Conservation (phyloP, 1,140 invertebrate genomes). For the Adelges cooleyi region DNA sequence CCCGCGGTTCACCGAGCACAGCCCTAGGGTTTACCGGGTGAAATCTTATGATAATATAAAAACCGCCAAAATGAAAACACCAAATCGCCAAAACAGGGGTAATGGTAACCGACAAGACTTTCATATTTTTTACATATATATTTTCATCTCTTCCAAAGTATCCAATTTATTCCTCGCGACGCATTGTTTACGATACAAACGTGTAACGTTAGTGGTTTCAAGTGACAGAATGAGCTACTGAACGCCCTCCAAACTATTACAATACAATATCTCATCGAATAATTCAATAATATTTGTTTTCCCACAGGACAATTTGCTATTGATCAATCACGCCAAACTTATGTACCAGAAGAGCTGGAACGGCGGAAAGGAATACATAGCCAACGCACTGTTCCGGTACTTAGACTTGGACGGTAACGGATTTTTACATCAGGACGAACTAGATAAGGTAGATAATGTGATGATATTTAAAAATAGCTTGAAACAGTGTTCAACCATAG, state of each 20-base stretch:
- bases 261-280: not conserved
- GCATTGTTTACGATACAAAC: no score
- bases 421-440: slow-evolving; percentile 52
- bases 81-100: not conserved
- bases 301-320: slow-evolving; percentile 54
- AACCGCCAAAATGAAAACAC: not conserved
- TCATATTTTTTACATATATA: not conserved
- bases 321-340: slow-evolving; percentile 58
- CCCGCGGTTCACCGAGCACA: no score
- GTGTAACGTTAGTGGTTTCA: no score
- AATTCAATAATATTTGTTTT: not conserved
- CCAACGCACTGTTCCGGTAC: slow-evolving; percentile 66
- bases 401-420: slow-evolving; percentile 64
- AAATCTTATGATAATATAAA: slow-evolving; percentile 18
- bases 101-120: not conserved
- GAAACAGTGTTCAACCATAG: no score
- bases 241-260: no score
- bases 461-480: no score
- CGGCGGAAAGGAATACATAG: slow-evolving; percentile 56
- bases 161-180: no score
- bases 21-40: not conserved
- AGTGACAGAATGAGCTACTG: no score
- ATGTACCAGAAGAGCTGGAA: slow-evolving; percentile 47
- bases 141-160: not conserved
- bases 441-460: slow-evolving; percentile 45